Evolutionary conservation across 2,888 invertebrate genomes (phyloP).

Genomic region (Megamerina dolium): DNA sequence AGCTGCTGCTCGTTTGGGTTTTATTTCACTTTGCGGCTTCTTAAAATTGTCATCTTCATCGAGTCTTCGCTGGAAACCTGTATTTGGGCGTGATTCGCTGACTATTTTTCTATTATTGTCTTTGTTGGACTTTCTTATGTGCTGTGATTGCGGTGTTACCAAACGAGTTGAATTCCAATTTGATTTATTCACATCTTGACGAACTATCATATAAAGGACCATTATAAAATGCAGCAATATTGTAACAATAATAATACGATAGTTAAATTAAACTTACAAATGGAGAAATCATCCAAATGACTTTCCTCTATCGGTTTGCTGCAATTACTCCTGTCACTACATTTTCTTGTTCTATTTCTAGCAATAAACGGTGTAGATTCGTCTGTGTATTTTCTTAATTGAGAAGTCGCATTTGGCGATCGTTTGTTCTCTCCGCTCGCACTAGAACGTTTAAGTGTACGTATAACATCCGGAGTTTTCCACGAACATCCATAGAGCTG

Average conservation of each 20-base stretch:
- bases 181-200: slow-evolving; percentile 28
- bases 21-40: slow-evolving; percentile 18
- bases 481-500: slow-evolving; percentile 44
- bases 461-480: slow-evolving; percentile 46
- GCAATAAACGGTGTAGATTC: no score
- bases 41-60: slow-evolving; percentile 2
- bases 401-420: neutral
- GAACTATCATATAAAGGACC: slow-evolving; percentile 27
- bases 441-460: slow-evolving; percentile 33
- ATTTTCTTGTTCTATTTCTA: neutral
- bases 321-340: neutral
- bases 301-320: slow-evolving; percentile 29
- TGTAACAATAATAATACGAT: neutral
- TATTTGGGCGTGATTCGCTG: no score
- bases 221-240: no score
- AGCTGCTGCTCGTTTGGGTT: slow-evolving; percentile 7
- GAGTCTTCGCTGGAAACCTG: neutral
- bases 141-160: slow-evolving; percentile 12
- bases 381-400: no score
- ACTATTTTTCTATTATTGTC: no score
- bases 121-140: no score
- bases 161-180: slow-evolving; percentile 42
- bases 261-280: slow-evolving; percentile 32
- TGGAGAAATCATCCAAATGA: slow-evolving; percentile 36
- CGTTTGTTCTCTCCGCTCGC: neutral